Evolutionary conservation across 2,888 invertebrate genomes (phyloP).

Genomic region (Synanthedon vespiformis): DNA sequence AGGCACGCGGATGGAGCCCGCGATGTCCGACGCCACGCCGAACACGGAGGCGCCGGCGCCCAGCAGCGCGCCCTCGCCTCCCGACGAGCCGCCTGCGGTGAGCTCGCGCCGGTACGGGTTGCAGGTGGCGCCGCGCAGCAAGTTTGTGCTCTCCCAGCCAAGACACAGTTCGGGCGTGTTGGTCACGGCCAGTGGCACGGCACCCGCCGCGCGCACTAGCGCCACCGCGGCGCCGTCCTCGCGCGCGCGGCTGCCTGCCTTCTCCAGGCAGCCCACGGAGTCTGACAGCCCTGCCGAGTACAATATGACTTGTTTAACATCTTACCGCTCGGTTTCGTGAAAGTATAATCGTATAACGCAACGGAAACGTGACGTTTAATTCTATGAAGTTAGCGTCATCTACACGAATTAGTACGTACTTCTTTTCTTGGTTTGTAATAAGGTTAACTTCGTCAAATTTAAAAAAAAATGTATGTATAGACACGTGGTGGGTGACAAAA

Average conservation of each 20-base stretch:
- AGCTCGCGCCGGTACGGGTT: conserved; percentile 85
- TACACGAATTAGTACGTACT: too few species aligned
- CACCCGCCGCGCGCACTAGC: conserved; percentile 77
- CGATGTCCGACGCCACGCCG: conserved; percentile 88
- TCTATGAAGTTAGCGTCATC: too few species aligned
- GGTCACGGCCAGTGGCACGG: conserved; percentile 83
- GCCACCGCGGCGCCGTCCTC: conserved; percentile 78
- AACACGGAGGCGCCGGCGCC: conserved; percentile 81
- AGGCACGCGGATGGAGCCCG: conserved; percentile 89
- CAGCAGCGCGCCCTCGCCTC: conserved; percentile 84
- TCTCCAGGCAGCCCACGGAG: conserved; percentile 74
- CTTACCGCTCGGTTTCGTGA: too few species aligned
- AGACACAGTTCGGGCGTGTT: conserved; percentile 91
- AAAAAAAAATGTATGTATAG: too few species aligned
- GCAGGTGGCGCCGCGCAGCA: conserved; percentile 79
- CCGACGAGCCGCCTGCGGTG: conserved; percentile 89
- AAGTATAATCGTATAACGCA: too few species aligned
- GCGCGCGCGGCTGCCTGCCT: conserved; percentile 58
- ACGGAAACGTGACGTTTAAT: too few species aligned
- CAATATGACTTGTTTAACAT: conserved; percentile 1
- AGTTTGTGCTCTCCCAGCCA: conserved; percentile 87
- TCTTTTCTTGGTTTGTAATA: too few species aligned
- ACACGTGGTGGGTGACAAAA: too few species aligned
- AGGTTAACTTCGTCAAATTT: too few species aligned
- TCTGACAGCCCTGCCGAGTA: conserved; percentile 72